Conservation (phyloP, 1,140 invertebrate species). For the Rhynchophorus ferrugineus region DNA sequence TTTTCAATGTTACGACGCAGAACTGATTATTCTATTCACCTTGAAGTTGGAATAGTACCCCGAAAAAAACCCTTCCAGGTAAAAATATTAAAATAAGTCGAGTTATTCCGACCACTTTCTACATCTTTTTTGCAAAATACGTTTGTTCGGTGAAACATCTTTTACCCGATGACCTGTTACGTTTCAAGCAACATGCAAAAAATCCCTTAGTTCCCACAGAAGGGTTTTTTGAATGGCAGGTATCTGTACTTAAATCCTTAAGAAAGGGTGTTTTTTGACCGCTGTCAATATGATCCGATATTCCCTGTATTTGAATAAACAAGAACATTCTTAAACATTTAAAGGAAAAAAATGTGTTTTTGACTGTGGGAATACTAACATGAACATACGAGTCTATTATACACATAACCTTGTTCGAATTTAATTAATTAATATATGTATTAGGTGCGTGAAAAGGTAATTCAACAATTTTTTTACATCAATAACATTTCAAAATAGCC, state of each 20-base stretch:
- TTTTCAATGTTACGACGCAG: too few species aligned
- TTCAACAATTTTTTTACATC: too few species aligned
- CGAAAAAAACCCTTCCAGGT: background rate
- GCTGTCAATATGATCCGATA: background rate
- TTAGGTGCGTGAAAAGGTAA: too few species aligned
- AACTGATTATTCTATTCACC: too few species aligned
- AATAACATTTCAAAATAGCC: too few species aligned
- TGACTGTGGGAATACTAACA: background rate
- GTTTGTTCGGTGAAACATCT: background rate
- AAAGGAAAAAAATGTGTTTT: background rate
- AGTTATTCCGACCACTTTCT: background rate
- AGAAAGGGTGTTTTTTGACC: background rate
- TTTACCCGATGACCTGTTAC: background rate
- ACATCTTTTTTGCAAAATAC: background rate
- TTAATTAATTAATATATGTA: too few species aligned
- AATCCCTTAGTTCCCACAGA: background rate
- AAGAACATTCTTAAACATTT: background rate
- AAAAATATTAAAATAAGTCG: background rate
- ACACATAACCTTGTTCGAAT: too few species aligned
- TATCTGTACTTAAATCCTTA: background rate
- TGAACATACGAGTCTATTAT: too few species aligned
- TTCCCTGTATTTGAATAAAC: background rate
- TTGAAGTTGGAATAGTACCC: too few species aligned
- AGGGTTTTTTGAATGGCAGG: background rate
- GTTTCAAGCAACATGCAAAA: background rate